Conservation (phyloP, 2,113 vertebrate genomes). For the Chloroceryle aenea region DNA sequence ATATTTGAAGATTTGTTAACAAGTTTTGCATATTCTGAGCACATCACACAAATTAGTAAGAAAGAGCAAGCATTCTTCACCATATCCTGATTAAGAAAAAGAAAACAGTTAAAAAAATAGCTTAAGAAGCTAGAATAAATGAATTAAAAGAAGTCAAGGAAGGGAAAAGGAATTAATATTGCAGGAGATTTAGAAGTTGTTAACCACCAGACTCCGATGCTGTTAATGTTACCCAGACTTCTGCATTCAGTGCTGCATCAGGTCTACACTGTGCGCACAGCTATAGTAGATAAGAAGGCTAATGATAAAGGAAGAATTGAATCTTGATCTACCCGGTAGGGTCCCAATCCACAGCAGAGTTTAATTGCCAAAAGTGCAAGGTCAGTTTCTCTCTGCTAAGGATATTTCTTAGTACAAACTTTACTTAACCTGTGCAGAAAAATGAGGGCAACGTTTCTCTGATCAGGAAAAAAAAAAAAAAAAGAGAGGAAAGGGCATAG, state of each 20-base stretch:
- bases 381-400: background rate
- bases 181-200: background rate
- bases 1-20: background rate
- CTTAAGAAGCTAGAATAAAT: background rate
- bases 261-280: background rate
- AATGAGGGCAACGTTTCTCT: background rate
- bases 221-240: background rate
- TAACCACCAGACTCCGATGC: background rate
- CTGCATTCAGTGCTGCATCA: background rate
- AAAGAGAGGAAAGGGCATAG: background rate
- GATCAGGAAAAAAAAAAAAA: rapidly evolving
- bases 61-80: background rate
- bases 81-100: background rate
- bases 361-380: background rate
- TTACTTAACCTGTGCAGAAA: background rate
- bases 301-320: constrained; percentile 19
- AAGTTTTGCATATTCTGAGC: background rate
- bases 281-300: background rate
- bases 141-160: background rate
- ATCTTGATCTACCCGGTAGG: background rate
- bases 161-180: background rate
- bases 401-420: background rate
- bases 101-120: background rate
- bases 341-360: background rate
- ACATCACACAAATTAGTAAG: background rate